Evolutionary conservation across 2,888 invertebrate genomes (phyloP), one percentile per base, ranked within the genome.

Genomic region (Scaptomyza flava): DNA sequence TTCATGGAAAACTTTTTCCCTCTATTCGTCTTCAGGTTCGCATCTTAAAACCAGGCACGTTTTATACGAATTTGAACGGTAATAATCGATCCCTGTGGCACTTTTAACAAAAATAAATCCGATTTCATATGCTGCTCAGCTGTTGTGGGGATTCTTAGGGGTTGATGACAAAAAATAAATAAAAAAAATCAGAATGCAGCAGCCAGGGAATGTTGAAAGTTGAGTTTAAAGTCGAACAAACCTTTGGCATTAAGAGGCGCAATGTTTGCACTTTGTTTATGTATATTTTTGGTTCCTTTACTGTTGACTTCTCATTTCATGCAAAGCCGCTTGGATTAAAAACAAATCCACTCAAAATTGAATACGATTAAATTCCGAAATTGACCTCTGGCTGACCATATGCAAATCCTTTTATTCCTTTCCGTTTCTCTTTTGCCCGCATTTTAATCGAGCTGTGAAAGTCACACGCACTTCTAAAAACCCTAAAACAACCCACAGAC

Each of bases 1-100:
- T 61, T 68, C 62, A 60, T 51, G 41, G 45, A 38, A 53, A 30
- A 6, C 45, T 34, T 23, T 36, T 31, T 45, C 58, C 12, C 54
- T 46, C 36, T 31, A 11, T 52, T 53, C 33, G 53, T 57, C 62
- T 67, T 50, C 34, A 56, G 72, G 65, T 66, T 51, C 48, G 59
- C 58, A 59, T 56, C 34, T 45, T 14, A 59, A 52, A 47, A 68
- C 48, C 77, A 83, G 83, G 88, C 91, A 91, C 91, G 91, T 91
- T 91, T 90, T 87, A 90, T 91, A 86, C 87, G 91, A 90, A 84
- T 91, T 91, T 91, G 91, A 91, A 90, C 87, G 90, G 89, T 88
- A 91, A 91, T 91, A 91, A 91, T 91, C 91, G 91, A 91, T 91
- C 91, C 91, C 91, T 79, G 88, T 85, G 91, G 91, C 91, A 90